Evolutionary conservation across 2,113 vertebrate genomes (phyloP).

Genomic region (Prunella fulvescens): DNA sequence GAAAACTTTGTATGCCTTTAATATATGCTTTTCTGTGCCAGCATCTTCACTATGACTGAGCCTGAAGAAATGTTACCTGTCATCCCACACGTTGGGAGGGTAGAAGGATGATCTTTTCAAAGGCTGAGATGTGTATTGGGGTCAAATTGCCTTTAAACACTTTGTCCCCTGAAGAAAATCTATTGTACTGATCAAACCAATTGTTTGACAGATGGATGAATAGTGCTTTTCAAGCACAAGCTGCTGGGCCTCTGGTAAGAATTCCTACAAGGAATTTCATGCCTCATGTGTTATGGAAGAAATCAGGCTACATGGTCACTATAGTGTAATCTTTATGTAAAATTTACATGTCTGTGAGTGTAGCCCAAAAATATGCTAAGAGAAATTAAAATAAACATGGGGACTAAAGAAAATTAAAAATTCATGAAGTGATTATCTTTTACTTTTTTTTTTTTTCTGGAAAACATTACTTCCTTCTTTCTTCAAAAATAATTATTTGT

Average conservation of each 20-base stretch:
- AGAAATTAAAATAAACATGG: not conserved
- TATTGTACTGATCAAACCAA: not conserved
- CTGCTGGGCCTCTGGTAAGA: not conserved
- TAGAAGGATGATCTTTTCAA: not conserved
- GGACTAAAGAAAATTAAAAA: not conserved
- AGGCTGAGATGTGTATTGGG: not conserved
- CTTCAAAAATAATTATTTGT: not conserved
- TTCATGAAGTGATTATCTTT: not conserved
- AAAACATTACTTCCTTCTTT: not conserved
- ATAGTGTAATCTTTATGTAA: not conserved
- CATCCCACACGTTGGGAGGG: not conserved
- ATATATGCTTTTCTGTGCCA: not conserved
- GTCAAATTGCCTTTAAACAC: not conserved
- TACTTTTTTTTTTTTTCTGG: not conserved
- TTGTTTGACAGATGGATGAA: not conserved
- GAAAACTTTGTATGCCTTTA: not conserved
- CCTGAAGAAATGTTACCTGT: not conserved
- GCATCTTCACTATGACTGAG: not conserved
- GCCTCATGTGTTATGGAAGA: fast-evolving
- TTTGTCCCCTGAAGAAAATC: not conserved
- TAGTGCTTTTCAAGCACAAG: not conserved
- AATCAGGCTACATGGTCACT: not conserved
- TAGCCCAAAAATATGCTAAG: not conserved
- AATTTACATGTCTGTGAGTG: not conserved
- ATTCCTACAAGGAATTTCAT: not conserved